Evolutionary conservation across 1,140 invertebrate genomes (phyloP).

Genomic region (Drosophila dunni): DNA sequence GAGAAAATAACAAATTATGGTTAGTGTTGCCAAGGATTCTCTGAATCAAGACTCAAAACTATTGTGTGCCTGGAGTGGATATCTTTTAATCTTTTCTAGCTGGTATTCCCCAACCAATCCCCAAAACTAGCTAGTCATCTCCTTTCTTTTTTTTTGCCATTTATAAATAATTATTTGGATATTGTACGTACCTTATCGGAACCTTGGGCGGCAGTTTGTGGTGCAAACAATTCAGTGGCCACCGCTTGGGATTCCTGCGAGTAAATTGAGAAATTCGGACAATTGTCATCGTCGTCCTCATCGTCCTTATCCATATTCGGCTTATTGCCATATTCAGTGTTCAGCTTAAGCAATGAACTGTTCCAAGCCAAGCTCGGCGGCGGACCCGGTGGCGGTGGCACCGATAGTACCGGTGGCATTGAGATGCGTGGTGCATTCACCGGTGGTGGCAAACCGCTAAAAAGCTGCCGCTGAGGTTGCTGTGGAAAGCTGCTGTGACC

Average conservation of each 20-base stretch:
- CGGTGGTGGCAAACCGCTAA: constrained; percentile 50
- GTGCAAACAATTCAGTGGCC: constrained; percentile 85
- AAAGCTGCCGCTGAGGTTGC: constrained; percentile 47
- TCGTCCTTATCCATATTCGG: constrained; percentile 71
- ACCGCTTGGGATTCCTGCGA: constrained; percentile 91
- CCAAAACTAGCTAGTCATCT: neutral
- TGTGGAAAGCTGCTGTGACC: constrained; percentile 48
- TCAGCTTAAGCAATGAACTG: constrained; percentile 71
- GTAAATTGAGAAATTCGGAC: constrained; percentile 93
- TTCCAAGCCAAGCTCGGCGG: constrained; percentile 64
- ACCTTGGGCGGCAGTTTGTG: constrained; percentile 31
- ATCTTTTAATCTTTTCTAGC: neutral
- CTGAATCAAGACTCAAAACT: neutral
- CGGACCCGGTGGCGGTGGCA: constrained; percentile 78
- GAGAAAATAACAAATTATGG: constrained; percentile 63
- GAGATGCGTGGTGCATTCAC: constrained; percentile 34
- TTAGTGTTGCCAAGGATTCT: constrained; percentile 64
- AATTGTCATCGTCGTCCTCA: constrained; percentile 89
- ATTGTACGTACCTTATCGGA: constrained; percentile 68
- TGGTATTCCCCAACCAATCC: neutral
- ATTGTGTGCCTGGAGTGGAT: constrained; percentile 9
- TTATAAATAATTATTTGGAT: constrained; percentile 11
- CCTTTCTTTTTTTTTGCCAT: constrained; percentile 18
- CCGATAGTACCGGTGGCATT: constrained; percentile 56
- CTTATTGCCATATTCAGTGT: constrained; percentile 55